Conservation (phyloP, 1,140 invertebrate species). For the Paralvinella palmiformis region DNA sequence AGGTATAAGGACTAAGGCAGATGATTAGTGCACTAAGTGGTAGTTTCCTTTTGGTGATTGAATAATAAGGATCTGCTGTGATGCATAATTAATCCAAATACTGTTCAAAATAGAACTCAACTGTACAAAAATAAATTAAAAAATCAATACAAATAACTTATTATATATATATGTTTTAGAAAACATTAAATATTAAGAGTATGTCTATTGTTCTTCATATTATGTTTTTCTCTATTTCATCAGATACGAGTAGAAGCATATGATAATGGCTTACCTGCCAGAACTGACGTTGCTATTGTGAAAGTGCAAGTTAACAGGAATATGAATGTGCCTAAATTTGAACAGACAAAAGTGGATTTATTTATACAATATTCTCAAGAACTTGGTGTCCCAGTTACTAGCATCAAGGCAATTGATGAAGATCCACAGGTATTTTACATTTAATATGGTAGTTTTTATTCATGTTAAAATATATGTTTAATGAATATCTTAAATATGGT, state of each 20-base stretch:
- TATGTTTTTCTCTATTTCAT: background rate
- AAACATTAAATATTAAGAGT: too few species aligned
- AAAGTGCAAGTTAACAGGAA: constrained; percentile 18
- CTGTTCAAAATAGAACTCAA: background rate
- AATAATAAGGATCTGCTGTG: background rate
- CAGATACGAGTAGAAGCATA: constrained; percentile 16
- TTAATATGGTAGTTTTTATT: too few species aligned
- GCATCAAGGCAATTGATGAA: constrained; percentile 1
- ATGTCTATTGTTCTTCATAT: background rate
- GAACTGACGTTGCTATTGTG: constrained; percentile 10
- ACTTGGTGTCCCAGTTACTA: constrained; percentile 3
- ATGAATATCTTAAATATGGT: too few species aligned
- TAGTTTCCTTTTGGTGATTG: background rate
- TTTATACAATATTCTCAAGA: constrained; percentile 14
- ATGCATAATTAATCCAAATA: too few species aligned
- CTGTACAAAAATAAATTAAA: too few species aligned
- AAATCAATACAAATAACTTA: too few species aligned
- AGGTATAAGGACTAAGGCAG: constrained; percentile 3
- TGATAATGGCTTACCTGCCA: constrained; percentile 19
- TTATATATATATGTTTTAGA: too few species aligned
- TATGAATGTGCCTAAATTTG: constrained; percentile 11
- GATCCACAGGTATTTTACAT: constrained; percentile 11
- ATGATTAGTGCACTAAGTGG: too few species aligned
- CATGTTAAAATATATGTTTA: too few species aligned
- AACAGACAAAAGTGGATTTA: background rate